Evolutionary conservation across 2,113 vertebrate genomes (phyloP), one percentile per base, ranked within the genome.

Genomic region (Lepus europaeus): DNA sequence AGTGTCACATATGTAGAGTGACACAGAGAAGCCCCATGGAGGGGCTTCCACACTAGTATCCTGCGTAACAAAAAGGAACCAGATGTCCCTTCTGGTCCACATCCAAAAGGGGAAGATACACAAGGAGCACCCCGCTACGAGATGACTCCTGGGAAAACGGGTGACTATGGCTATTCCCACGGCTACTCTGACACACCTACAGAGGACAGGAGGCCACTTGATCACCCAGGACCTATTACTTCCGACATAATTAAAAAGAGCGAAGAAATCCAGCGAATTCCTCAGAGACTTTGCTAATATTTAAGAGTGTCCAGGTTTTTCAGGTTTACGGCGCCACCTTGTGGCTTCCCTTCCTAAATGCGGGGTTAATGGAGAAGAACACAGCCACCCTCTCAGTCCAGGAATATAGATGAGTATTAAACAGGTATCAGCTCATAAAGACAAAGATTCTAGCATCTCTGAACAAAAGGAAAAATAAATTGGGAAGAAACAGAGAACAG

Each of bases 261-360:
- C 39, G 9, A 45, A 78, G 91, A 86, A 97, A 33, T 9, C 64
- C 0, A 8, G 45, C 70, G 2, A 74, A 8, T 11, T 96, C 93
- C 95, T 96, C 89, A 16, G 76, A 89, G 84, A 93, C 39, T 88
- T 74, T 81, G 90, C 72, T 56, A 51, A 95, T 86, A 56, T 39
- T 4, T 20, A 91, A n/a, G 3, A 7, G 12, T 76, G 63, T 59
- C 31, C 72, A 64, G 45, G 90, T 95, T 93, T 87, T 25, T 90
- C 69, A 89, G 93, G 74, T 76, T 94, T 3, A 97, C 74, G 97
- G 95, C 96, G 94, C 98, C 98, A 98, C 88, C 98, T 98, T 97
- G 98, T 64, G 98, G 98, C 95, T 80, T 27, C 70, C 22, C 72
- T 74, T 73, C 16, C 29, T 77, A 79, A 93, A 69, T 31, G 88